Percentiles rank a stretch among this genome's conserved stretches.
phyloP scores from a whole-genome alignment of 1,140 invertebrate genomes.

The Helicorthomorpha holstii region DNA sequence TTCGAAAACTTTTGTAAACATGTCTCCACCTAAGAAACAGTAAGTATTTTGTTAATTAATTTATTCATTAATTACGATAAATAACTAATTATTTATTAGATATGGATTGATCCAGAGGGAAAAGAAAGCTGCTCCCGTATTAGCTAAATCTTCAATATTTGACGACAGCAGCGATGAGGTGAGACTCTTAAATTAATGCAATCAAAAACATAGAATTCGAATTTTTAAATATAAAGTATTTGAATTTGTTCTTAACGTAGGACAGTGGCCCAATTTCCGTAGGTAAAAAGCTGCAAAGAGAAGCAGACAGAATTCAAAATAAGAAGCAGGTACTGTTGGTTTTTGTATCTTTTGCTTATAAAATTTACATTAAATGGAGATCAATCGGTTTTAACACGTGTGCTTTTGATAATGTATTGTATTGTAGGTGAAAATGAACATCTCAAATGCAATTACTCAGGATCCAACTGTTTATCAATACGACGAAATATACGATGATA shows the following conservation, averaged over 20 bases:
- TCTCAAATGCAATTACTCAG: slow-evolving; percentile 55
- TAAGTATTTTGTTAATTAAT: too few species aligned
- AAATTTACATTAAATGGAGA: too few species aligned
- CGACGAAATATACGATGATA: slow-evolving; percentile 84
- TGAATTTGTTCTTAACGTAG: not conserved
- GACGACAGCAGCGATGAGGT: not conserved
- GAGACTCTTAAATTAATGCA: too few species aligned
- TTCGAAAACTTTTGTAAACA: too few species aligned
- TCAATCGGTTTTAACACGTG: not conserved
- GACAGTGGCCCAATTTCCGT: not conserved
- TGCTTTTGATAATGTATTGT: not conserved
- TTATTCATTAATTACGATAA: too few species aligned
- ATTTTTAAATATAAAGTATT: not conserved
- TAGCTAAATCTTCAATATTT: not conserved
- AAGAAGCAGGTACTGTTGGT: not conserved
- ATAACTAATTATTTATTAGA: too few species aligned
- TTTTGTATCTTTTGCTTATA: not conserved
- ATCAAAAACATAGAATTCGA: not conserved
- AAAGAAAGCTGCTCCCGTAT: not conserved
- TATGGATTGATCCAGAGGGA: not conserved
- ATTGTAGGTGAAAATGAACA: slow-evolving; percentile 25
- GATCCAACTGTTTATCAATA: slow-evolving; percentile 88
- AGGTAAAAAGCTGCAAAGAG: not conserved
- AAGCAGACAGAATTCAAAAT: not conserved
- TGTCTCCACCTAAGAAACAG: too few species aligned